Conservation (phyloP, 2,888 invertebrate species). For the Pollenia griseotomentosa region DNA sequence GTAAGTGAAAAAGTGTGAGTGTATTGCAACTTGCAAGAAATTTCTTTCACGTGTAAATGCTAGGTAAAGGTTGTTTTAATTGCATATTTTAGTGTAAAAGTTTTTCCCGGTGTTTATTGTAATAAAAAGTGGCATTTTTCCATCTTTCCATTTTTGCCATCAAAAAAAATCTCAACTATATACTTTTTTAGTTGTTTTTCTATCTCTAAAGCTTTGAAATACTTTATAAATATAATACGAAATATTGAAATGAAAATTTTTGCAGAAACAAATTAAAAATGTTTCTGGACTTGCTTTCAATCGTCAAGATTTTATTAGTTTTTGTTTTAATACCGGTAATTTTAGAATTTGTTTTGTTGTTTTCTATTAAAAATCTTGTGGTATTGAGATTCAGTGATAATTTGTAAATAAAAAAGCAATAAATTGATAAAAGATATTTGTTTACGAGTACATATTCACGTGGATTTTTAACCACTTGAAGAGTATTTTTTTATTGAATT, state of each 20-base stretch:
- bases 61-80: too few relatives aligned
- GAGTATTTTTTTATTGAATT: constrained; percentile 58
- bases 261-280: not conserved
- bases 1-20: too few relatives aligned
- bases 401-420: constrained; percentile 29
- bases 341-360: not conserved
- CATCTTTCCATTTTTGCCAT: too few relatives aligned
- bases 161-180: too few relatives aligned
- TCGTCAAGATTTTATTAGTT: constrained; percentile 13
- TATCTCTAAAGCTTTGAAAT: too few relatives aligned
- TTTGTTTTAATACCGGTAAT: not conserved
- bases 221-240: not conserved
- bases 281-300: not conserved
- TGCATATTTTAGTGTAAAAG: too few relatives aligned
- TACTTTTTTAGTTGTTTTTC: too few relatives aligned
- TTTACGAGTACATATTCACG: constrained; percentile 12
- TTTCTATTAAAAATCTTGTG: not conserved
- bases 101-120: too few relatives aligned
- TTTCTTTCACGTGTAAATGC: too few relatives aligned
- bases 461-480: constrained; percentile 5
- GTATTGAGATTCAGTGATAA: constrained; percentile 42
- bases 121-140: too few relatives aligned
- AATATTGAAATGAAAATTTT: not conserved
- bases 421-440: constrained; percentile 19
- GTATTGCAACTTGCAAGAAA: too few relatives aligned